Conservation (phyloP, 2,888 invertebrate genomes). For the Leptinotarsa haldemani region DNA sequence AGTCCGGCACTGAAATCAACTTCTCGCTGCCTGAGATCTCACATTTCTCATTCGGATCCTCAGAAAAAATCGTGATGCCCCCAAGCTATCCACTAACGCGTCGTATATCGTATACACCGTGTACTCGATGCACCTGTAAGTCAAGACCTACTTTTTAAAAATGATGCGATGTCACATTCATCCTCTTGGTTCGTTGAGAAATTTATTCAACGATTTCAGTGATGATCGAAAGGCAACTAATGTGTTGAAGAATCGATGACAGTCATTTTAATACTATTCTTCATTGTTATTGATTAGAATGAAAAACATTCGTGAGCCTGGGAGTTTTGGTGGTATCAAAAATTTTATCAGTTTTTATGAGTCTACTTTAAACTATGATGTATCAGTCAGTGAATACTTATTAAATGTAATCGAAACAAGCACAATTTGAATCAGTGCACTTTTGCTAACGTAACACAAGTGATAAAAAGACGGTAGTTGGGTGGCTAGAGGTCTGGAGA, state of each 20-base stretch:
- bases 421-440: too few species aligned
- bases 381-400: too few species aligned
- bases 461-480: too few species aligned
- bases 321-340: too few species aligned
- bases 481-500: too few species aligned
- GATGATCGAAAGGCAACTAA: neutral
- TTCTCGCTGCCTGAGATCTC: constrained; percentile 14
- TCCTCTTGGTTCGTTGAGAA: constrained; percentile 3
- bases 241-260: neutral
- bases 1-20: neutral
- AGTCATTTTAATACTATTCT: too few species aligned
- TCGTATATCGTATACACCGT: constrained; percentile 18
- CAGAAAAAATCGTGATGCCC: constrained; percentile 43
- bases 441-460: too few species aligned
- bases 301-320: too few species aligned
- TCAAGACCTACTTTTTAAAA: constrained; percentile 47
- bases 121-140: constrained; percentile 44
- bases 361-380: too few species aligned
- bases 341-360: too few species aligned
- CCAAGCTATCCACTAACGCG: constrained; percentile 32
- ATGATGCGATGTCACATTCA: constrained; percentile 18
- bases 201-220: neutral
- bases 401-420: too few species aligned
- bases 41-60: constrained; percentile 26
- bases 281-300: too few species aligned